Evolutionary conservation across 2,888 invertebrate species (phyloP), one percentile per base, ranked within the genome.

Genomic region (Conomelus anceps): DNA sequence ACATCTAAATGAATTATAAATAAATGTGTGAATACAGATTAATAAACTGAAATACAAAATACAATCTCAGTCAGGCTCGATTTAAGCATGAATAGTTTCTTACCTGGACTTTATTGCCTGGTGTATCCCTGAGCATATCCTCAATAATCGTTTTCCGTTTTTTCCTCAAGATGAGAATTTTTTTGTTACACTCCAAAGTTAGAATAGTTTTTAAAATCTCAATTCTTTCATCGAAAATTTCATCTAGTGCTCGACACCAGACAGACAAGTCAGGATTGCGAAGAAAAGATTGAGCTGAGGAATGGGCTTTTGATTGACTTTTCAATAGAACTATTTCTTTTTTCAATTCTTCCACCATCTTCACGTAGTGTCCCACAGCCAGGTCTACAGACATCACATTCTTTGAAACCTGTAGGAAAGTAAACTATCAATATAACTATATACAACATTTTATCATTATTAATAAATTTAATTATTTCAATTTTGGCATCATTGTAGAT

Each of bases 181-280:
- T 63, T 13, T 63, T 20, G 63, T 63, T 63, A 63, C 63, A 63
- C 63, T 63, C 63, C 63, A 63, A 63, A 63, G 63, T 63, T 20
- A 63, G 63, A n/a, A 63, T 63, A 13, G n/a, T 63, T 63, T 63
- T 63, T n/a, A 63, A 6, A 63, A 63, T 63, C n/a, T 63, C 63
- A n/a, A 63, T 86, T 86, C 29, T 86, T 86, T 86, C 86, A 9
- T 86, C 86, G 22, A 86, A 86, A n/a, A 86, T 26, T n/a, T 22
- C 29, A 23, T 86, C 24, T 11, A 86, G 86, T 24, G 24, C 26
- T 22, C 29, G 24, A 86, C 86, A 86, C 86, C 86, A 86, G 22
- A 86, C 24, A 23, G 86, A 23, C 22, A 24, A 24, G 22, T 86
- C 86, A 4, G 86, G 23, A n/a, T 23, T 23, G 0, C 11, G 24